Base-by-base conservation (phyloP, 2,113 vertebrate genomes). In the Dendrocopos noguchii region DNA sequence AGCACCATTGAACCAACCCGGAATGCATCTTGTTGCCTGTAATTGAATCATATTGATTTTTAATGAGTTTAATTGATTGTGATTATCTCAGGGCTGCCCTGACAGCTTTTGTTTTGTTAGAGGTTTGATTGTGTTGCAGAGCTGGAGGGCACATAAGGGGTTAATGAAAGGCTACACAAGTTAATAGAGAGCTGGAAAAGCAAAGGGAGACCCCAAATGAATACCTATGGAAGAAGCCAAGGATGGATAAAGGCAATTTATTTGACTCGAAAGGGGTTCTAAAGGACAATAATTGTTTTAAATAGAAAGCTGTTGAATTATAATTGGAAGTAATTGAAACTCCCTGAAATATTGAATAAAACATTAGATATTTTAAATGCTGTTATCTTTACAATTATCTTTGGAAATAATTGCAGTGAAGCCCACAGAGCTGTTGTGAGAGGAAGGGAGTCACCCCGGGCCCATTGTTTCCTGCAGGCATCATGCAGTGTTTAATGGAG, bases 301-400 rank as follows among this genome's bases (percentile, higher is more conserved):
- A 97, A 97, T 96, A 97, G 95, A 96, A 97, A 96, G 94, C 93
- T 91, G 95, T 91, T 97, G 97, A 97, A 97, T 97, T 95, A 96
- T 97, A 98, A 98, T 97, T 97, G 95, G 94, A 95, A 97, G 94
- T 97, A 97, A 98, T 96, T 98, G 97, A 97, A 97, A 97, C 91
- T 85, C 88, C 75, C 91, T 1, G 8, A 97, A 97, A 97, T 95
- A 97, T 95, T 98, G 97, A 98, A 98, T 97, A 97, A 98, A 98
- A 98, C 97, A 97, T 98, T 96, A 97, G 97, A 65, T 96, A 96
- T 97, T 96, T 97, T 96, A 97, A 97, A 96, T 14, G 4, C 75
- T 91, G 84, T 96, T 97, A 97, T 97, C 97, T 97, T 96, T 91
- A 95, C 91, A 97, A 96, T 97, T 97, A 97, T 97, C 93, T 94